These are phyloP conservation scores for Vireo griseus DNA, from an alignment of 2,797 vertebrate species.

Conservation along the genomic window DNA sequence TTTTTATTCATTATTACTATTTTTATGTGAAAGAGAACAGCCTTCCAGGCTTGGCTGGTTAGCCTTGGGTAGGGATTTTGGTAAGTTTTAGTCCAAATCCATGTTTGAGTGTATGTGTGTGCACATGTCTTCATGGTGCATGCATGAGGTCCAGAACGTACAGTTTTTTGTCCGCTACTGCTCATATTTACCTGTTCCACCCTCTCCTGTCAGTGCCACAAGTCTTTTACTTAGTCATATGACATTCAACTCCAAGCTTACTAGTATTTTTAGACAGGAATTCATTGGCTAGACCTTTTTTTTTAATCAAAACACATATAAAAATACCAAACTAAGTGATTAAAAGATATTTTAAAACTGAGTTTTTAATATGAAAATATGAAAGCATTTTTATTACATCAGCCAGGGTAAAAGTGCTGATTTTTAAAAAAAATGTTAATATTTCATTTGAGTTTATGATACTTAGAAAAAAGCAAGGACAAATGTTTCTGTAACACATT, in stretches of 20 bases:
- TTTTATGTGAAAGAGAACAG: conserved; percentile 70
- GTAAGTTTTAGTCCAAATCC: conserved; percentile 16
- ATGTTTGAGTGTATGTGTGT: not conserved
- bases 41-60: conserved; percentile 56
- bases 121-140: not conserved
- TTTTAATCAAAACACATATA: conserved; percentile 53
- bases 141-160: not conserved
- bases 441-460: conserved; percentile 11
- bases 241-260: conserved; percentile 51
- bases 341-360: conserved; percentile 64
- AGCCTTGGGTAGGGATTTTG: conserved; percentile 42
- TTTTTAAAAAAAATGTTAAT: not conserved
- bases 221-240: conserved; percentile 63
- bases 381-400: conserved; percentile 58
- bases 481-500: not conserved
- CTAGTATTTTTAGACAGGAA: conserved; percentile 61
- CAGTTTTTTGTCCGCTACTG: conserved; percentile 1
- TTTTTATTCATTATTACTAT: conserved; percentile 71
- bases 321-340: conserved; percentile 70
- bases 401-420: conserved; percentile 41
- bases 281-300: conserved; percentile 60
- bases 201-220: conserved; percentile 20
- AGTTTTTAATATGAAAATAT: conserved; percentile 66
- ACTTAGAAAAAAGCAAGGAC: not conserved
- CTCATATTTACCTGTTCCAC: not conserved